phyloP scores from a whole-genome alignment of 2,888 invertebrate species.

The Cetonia aurata region DNA sequence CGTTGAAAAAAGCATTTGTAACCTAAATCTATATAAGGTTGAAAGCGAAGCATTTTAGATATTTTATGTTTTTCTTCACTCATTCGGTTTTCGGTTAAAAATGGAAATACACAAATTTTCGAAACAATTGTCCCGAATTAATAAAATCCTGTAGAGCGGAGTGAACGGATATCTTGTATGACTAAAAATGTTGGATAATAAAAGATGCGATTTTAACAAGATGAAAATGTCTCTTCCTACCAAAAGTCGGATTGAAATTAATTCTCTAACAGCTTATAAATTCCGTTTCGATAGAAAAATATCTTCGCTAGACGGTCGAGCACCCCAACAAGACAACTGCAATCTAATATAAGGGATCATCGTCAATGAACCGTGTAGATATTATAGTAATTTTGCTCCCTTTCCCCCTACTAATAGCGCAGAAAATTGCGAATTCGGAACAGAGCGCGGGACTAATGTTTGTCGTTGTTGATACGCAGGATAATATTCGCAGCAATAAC shows the following conservation, averaged over 20 bases:
- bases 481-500: conserved; percentile 4
- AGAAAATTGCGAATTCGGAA: conserved; percentile 24
- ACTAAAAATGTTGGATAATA: no score
- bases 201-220: no score
- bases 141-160: no score
- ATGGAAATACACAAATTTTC: no score
- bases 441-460: conserved; percentile 5
- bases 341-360: conserved; percentile 42
- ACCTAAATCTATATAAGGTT: no score
- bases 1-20: no score
- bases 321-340: conserved; percentile 20
- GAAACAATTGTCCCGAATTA: no score
- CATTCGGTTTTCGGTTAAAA: no score
- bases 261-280: conserved; percentile 3
- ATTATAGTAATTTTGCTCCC: conserved; percentile 41
- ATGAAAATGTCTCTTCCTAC: no score
- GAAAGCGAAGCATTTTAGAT: no score
- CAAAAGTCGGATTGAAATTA: neutral
- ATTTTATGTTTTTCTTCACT: no score
- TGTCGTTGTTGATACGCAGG: conserved; percentile 7
- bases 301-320: neutral
- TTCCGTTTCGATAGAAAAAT: conserved; percentile 24
- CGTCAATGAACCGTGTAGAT: conserved; percentile 41
- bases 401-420: conserved; percentile 19
- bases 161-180: no score